Conservation (phyloP, 2,888 invertebrate genomes). For the Agrochola circellaris region DNA sequence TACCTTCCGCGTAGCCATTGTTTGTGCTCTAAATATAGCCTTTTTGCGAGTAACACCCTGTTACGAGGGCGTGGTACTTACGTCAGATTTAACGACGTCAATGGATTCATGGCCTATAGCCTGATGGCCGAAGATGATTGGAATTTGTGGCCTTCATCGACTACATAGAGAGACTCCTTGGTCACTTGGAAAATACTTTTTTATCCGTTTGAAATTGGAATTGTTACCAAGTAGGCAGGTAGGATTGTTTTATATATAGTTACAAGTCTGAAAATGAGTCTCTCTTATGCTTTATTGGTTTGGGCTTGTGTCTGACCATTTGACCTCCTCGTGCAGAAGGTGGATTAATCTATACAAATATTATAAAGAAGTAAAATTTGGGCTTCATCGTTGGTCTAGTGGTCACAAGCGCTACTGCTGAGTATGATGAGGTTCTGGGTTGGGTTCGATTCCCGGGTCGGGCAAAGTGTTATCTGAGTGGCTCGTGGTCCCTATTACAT, state of each 20-base stretch:
- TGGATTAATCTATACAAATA: background rate
- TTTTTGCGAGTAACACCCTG: conserved; percentile 51
- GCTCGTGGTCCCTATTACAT: no score
- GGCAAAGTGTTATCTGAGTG: no score
- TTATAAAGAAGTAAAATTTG: no score
- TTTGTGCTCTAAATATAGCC: conserved; percentile 59
- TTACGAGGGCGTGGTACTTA: conserved; percentile 56
- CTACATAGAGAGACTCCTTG: background rate
- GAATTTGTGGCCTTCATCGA: conserved; percentile 5
- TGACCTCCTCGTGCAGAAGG: background rate
- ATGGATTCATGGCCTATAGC: conserved; percentile 37
- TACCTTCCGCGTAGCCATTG: conserved; percentile 44
- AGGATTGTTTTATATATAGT: background rate
- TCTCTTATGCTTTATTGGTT: background rate
- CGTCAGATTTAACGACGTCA: conserved; percentile 61
- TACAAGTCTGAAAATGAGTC: background rate
- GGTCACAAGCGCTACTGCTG: no score
- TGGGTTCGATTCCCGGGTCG: no score
- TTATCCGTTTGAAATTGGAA: background rate
- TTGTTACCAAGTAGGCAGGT: background rate
- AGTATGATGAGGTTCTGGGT: no score
- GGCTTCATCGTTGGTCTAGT: no score
- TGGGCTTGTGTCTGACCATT: background rate
- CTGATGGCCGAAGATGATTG: conserved; percentile 32
- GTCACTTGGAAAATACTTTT: background rate